These are phyloP conservation scores for Xiphophorus birchmanni DNA, from an alignment of 2,797 vertebrate species.

Conservation along the genomic window DNA sequence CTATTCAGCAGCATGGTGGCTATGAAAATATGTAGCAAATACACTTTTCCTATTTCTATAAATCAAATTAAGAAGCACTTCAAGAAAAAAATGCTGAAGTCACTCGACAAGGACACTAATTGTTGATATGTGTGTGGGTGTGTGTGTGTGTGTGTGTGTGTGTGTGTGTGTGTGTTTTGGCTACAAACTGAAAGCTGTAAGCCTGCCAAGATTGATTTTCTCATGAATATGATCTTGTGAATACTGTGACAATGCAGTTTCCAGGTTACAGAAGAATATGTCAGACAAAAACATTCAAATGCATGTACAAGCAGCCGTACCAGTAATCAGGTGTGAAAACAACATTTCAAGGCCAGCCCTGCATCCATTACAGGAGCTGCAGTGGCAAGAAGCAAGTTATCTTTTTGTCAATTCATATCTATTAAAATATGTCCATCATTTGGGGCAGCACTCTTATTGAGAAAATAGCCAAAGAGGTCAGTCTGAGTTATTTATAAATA, in stretches of 20 bases:
- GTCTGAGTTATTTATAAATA: too few species aligned
- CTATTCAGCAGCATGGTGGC: background rate
- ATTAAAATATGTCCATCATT: background rate
- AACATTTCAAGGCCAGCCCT: background rate
- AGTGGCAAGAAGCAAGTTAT: background rate
- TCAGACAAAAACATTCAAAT: background rate
- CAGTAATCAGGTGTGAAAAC: background rate
- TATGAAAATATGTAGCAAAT: background rate
- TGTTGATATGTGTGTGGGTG: background rate
- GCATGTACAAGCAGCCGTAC: background rate
- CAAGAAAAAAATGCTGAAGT: background rate
- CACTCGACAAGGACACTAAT: background rate
- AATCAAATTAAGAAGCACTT: background rate
- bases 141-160: background rate
- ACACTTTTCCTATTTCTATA: background rate
- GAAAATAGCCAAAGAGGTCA: too few species aligned
- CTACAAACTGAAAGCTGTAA: background rate
- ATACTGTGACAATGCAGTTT: constrained; percentile 1
- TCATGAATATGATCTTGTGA: constrained; percentile 1
- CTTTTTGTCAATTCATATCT: background rate
- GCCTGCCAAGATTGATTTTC: constrained; percentile 5
- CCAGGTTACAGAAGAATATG: background rate
- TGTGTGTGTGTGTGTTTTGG: background rate
- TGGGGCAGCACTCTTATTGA: too few species aligned
- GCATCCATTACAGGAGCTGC: background rate